Evolutionary conservation across 2,113 vertebrate species (phyloP).

Genomic region (Sander vitreus): DNA sequence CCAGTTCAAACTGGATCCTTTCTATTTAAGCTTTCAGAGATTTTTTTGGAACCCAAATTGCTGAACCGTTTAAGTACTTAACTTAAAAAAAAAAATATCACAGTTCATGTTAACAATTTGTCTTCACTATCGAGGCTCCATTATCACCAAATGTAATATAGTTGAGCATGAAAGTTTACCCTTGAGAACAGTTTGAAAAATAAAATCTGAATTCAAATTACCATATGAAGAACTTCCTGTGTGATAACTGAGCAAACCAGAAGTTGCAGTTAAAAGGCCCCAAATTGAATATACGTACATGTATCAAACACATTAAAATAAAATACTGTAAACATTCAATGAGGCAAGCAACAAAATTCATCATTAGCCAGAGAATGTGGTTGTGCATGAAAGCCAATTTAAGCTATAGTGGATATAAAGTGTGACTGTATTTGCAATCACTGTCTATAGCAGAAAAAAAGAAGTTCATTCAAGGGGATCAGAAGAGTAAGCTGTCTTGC

Average conservation of each 20-base stretch:
- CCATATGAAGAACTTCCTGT: no score
- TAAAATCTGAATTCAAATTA: no score
- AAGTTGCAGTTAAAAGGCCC: no score
- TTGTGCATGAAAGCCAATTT: background rate
- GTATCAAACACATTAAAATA: background rate
- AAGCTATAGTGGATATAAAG: background rate
- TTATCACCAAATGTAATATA: background rate
- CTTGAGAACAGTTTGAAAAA: no score
- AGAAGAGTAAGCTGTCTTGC: background rate
- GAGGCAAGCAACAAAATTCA: background rate
- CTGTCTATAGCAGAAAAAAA: background rate
- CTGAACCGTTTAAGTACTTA: background rate
- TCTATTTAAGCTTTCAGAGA: background rate
- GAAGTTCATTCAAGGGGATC: background rate
- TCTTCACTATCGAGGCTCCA: background rate
- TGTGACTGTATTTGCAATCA: background rate
- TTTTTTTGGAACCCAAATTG: no score
- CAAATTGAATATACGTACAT: no score
- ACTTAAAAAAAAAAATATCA: background rate
- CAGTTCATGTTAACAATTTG: background rate
- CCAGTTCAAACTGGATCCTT: background rate
- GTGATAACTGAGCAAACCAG: no score
- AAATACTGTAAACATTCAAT: background rate
- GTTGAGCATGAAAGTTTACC: no score
- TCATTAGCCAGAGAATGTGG: no score